Base-by-base conservation (phyloP, 1,140 invertebrate species). In the Bombus huntii region DNA sequence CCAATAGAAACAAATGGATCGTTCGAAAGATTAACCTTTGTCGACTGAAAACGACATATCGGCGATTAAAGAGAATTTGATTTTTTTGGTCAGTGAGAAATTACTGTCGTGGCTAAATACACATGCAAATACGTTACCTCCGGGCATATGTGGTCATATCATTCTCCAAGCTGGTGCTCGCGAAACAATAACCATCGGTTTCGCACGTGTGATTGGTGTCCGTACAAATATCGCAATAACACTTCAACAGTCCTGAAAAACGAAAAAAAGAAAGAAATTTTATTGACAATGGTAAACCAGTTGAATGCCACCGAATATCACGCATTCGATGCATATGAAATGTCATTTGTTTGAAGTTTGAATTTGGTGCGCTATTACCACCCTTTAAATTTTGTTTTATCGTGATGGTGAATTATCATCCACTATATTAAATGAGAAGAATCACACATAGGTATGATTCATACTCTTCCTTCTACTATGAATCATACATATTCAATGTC, bases 171-270 rank as follows among this genome's bases (percentile, higher is more conserved):
- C 96, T 96, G 81, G 97, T 97, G 47, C 97, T 97, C 8, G 98
- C 97, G 90, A 97, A 98, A 94, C 98, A 98, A 91, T 97, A 97
- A 34, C 98, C 98, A 96, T 98, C 98, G 12, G 98, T 98, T 93
- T 97, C 96, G 95, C 98, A 98, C 53, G 98, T 98, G 92, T 97
- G 95, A 94, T 98, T 98, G n/a, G 95, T 96, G n/a, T 96, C 96
- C 77, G 93, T 92, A 93, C 97, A 98, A 92, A 97, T 96, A 92
- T 98, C 97, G 95, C 97, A 98, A 93, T 97, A 96, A 94, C 97
- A 98, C 93, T 96, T 96, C 82, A 97, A 92, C 80, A 97, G 92
- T 91, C 96, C 97, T 97, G 85, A 76, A 96, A 96, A 86, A 93
- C 79, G 87, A 82, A 84, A 73, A 71, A 77, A 86, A 71, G 74